Evolutionary conservation across 2,113 vertebrate genomes (phyloP), one percentile per base, ranked within the genome.

Genomic region (Elanus axillaris): DNA sequence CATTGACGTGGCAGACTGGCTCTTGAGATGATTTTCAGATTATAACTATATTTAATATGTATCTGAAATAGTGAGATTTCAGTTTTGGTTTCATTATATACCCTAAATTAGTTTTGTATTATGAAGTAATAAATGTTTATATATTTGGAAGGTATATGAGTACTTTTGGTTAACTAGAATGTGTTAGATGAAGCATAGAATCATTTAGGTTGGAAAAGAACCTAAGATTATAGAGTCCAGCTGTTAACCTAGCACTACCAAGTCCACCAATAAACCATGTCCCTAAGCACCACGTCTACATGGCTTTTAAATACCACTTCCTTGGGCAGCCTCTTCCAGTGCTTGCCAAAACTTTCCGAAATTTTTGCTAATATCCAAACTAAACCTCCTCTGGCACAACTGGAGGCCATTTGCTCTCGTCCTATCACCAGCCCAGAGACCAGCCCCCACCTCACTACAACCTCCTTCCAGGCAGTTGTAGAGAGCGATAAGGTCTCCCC

Each of bases 361-460:
- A 6, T 29, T 50, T n/a, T 60, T 50, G 4, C 21, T 50, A 11
- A 29, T 52, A 5, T n/a, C 23, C 36, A 23, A n/a, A 29, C 23
- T 83, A 50, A 59, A 42, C 23, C 23, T 71, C 11, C 14, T 31
- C 21, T 45, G 42, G 4, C 1, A 1, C 50, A 36, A 25, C 77
- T 31, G 22, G 48, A 79, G 25, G 48, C 25, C 7, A 3, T 21
- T 66, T 67, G 9, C 9, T 36, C 38, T 56, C 3, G 5, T 53
- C 26, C 40, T 36, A 18, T 11, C 7, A 5, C 52, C 26, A n/a
- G n/a, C n/a, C n/a, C n/a, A 43, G 18, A 53, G 31, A 13, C 19
- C 3, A 1, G 29, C 48, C 1, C 14, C 38, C 36, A 53, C 31
- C 31, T 53, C 2, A 0, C 38, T 43, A 14, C 48, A 29, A 11